phyloP scores from a whole-genome alignment of 2,888 invertebrate species.

The Troilus luridus region DNA sequence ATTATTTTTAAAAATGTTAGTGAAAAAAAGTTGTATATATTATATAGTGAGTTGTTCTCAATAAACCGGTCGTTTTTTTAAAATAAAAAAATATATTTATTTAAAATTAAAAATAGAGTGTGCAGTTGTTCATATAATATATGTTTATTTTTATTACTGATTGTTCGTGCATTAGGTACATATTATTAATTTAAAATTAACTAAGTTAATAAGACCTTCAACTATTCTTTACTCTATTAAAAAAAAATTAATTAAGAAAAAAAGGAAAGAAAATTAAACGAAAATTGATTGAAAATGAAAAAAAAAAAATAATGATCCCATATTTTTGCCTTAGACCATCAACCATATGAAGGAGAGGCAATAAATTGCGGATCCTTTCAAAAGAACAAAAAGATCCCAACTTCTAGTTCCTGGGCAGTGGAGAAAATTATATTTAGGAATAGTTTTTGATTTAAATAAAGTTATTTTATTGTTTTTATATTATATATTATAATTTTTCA shows the following conservation, averaged over 20 bases:
- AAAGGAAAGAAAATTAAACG: neutral
- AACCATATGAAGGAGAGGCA: neutral
- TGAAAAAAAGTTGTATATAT: too few relatives aligned
- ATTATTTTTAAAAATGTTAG: too few relatives aligned
- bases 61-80: too few relatives aligned
- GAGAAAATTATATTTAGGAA: neutral
- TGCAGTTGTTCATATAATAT: too few relatives aligned
- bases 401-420: neutral
- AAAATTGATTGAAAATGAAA: too few relatives aligned
- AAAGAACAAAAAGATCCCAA: neutral
- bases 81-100: too few relatives aligned
- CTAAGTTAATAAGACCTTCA: too few relatives aligned
- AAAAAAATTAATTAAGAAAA: neutral
- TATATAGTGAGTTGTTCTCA: too few relatives aligned
- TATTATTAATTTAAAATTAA: too few relatives aligned
- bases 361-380: neutral
- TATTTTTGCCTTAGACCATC: neutral
- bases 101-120: too few relatives aligned
- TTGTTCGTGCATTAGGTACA: too few relatives aligned
- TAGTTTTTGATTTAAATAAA: neutral
- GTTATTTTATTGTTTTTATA: neutral
- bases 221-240: neutral
- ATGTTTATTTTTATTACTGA: too few relatives aligned
- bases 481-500: neutral
- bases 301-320: neutral